These are phyloP conservation scores for Dendrocincla fuliginosa DNA, from an alignment of 2,797 vertebrate species.

Conservation along the genomic window DNA sequence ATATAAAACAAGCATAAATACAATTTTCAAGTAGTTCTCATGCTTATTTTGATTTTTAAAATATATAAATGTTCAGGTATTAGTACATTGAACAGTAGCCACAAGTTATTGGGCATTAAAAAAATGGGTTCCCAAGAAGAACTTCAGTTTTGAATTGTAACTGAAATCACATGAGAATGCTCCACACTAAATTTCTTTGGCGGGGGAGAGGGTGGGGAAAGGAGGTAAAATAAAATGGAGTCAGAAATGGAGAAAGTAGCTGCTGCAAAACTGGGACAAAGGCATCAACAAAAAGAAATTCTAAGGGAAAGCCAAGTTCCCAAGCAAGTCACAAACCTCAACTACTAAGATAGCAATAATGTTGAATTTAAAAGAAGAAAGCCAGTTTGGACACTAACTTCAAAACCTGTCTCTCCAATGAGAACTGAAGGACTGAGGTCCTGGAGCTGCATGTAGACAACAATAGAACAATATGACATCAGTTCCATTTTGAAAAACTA, in stretches of 20 bases:
- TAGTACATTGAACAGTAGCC: neutral
- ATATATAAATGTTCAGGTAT: neutral
- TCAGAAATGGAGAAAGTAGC: neutral
- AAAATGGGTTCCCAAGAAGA: neutral
- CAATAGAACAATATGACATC: neutral
- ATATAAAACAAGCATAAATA: slow-evolving; percentile 41
- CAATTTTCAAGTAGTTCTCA: slow-evolving; percentile 36
- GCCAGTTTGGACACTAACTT: neutral
- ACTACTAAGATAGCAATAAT: neutral
- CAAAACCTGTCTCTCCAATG: neutral
- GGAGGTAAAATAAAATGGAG: neutral
- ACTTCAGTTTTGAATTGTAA: slow-evolving; percentile 4
- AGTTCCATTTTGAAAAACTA: neutral
- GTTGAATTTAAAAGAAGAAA: neutral
- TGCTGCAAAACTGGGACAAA: neutral
- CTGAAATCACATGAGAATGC: neutral
- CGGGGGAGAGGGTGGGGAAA: rapidly evolving
- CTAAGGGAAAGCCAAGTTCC: neutral
- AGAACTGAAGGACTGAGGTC: neutral
- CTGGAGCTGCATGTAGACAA: neutral
- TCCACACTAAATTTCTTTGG: neutral
- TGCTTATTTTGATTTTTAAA: slow-evolving; percentile 47
- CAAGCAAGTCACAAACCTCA: neutral
- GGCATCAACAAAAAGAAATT: neutral
- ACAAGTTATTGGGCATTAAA: neutral